These are phyloP conservation scores for Heliocidaris erythrogramma DNA, from an alignment of 35 echinoderm and acorn worm species.

Conservation along the genomic window DNA sequence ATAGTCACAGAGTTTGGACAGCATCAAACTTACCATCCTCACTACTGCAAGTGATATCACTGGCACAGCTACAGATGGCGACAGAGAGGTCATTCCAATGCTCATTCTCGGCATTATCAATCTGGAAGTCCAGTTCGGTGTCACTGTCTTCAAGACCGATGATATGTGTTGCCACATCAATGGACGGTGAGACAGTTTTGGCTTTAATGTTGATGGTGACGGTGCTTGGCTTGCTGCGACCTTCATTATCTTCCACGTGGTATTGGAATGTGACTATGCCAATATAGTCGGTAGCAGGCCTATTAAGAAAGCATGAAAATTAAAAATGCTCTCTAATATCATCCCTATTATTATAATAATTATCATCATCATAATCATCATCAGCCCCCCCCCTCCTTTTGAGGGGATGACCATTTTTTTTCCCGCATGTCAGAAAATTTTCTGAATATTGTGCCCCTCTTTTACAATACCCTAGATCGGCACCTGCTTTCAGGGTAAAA, in stretches of 20 bases:
- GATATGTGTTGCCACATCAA: constrained; percentile 37
- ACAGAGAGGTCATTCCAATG: neutral
- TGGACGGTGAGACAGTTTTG: neutral
- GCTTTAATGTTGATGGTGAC: constrained; percentile 21
- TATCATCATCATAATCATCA: too few relatives aligned
- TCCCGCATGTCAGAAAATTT: too few relatives aligned
- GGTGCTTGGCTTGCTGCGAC: neutral
- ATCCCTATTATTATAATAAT: too few relatives aligned
- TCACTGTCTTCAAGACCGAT: constrained; percentile 47
- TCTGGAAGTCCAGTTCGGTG: constrained; percentile 37
- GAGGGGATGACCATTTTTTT: too few relatives aligned
- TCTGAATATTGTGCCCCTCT: too few relatives aligned
- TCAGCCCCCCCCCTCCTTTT: too few relatives aligned
- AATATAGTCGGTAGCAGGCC: constrained; percentile 48
- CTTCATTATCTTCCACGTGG: constrained; percentile 38
- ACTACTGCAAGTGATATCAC: constrained; percentile 38
- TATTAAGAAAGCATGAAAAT: neutral
- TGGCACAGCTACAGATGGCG: constrained; percentile 51
- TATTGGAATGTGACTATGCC: constrained; percentile 45
- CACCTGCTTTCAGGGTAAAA: too few relatives aligned
- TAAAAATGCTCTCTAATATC: neutral
- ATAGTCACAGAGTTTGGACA: neutral
- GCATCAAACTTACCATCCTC: neutral
- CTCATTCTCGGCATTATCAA: neutral
- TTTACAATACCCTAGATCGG: too few relatives aligned